Evolutionary conservation across 2,797 vertebrate species (phyloP).

Genomic region (Enteromius trimaculatus): DNA sequence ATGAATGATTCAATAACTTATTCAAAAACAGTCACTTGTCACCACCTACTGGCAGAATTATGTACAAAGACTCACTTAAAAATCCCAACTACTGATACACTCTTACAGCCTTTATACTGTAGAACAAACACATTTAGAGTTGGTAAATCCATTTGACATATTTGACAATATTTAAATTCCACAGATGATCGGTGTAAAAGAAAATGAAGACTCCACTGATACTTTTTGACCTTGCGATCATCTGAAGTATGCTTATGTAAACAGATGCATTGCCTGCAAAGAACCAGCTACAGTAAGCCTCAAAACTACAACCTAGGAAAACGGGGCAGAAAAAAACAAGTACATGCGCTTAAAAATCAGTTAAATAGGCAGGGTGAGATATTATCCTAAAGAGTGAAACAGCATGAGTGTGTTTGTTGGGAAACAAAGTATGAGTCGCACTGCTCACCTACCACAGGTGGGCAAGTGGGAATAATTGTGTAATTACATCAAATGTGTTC

Average conservation of each 20-base stretch:
- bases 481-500: conserved; percentile 86
- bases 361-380: conserved; percentile 11
- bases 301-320: conserved; percentile 1
- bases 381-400: conserved; percentile 55
- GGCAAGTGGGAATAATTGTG: conserved; percentile 78
- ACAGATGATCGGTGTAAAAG: not conserved
- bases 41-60: not conserved
- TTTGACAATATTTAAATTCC: not conserved
- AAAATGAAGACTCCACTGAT: not conserved
- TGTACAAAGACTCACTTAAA: not conserved
- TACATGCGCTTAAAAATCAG: not conserved
- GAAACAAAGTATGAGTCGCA: conserved; percentile 74
- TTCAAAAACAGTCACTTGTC: not conserved
- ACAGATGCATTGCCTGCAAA: not conserved
- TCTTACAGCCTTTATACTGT: not conserved
- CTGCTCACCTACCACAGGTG: conserved; percentile 81
- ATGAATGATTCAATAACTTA: not conserved
- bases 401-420: conserved; percentile 79
- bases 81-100: not conserved
- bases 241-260: not conserved
- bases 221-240: not conserved
- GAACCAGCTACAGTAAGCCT: not conserved
- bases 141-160: not conserved
- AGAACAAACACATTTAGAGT: not conserved
- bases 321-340: not conserved